phyloP scores from a whole-genome alignment of 2,888 invertebrate species.

The Lepetodrilus schrolli region DNA sequence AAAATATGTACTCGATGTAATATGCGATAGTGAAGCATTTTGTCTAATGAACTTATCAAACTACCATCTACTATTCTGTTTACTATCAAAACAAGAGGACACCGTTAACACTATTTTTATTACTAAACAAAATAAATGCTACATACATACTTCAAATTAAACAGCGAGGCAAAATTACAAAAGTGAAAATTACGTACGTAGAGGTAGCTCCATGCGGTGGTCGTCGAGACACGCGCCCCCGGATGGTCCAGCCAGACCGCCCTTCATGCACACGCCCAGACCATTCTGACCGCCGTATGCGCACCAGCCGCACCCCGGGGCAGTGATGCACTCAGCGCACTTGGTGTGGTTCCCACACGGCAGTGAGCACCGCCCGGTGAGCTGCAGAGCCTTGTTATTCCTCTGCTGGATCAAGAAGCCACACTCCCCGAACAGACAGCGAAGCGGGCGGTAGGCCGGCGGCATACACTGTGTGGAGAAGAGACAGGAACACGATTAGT shows the following conservation, averaged over 20 bases:
- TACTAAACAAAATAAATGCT: no score
- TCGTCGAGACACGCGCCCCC: slow-evolving; percentile 48
- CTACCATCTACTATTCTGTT: no score
- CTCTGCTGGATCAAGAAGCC: slow-evolving; percentile 79
- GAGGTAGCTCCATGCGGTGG: neutral
- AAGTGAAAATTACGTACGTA: neutral
- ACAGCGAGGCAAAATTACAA: no score
- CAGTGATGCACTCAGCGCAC: slow-evolving; percentile 89
- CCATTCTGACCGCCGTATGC: slow-evolving; percentile 79
- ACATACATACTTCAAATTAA: no score
- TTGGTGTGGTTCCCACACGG: slow-evolving; percentile 88
- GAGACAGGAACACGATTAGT: no score
- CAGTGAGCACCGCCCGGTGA: slow-evolving; percentile 85
- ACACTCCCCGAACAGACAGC: slow-evolving; percentile 93
- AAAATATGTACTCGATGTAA: no score
- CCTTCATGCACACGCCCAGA: slow-evolving; percentile 89
- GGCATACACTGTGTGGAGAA: slow-evolving; percentile 91
- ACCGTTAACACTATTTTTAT: no score
- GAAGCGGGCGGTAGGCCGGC: slow-evolving; percentile 88
- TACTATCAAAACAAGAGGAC: no score
- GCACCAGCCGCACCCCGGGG: slow-evolving; percentile 96
- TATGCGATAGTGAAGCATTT: no score
- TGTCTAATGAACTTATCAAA: no score
- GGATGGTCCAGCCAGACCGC: slow-evolving; percentile 81
- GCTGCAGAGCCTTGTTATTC: slow-evolving; percentile 71